A percentile compares a stretch with the other conserved stretches of the same genome.
Evolutionary conservation across 2,797 vertebrate genomes (phyloP).

Genomic region (Pampus argenteus): DNA sequence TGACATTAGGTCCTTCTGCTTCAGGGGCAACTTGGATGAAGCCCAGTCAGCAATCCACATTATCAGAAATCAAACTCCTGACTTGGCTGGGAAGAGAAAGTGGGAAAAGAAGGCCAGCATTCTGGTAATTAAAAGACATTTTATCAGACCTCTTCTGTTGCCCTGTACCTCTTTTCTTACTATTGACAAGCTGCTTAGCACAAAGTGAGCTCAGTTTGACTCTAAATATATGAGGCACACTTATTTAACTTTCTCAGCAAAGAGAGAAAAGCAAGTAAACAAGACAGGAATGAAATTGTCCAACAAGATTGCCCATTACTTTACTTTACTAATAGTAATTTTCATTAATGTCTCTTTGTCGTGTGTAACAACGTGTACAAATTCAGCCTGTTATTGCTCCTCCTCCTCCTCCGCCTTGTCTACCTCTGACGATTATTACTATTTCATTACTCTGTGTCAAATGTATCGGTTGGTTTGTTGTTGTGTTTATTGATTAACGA

Average conservation of each 20-base stretch:
- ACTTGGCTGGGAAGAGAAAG: slow-evolving; percentile 82
- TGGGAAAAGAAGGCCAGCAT: slow-evolving; percentile 83
- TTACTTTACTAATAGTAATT: slow-evolving; percentile 22
- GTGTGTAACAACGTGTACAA: slow-evolving; percentile 12
- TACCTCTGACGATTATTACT: slow-evolving; percentile 51
- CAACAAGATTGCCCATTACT: slow-evolving; percentile 25
- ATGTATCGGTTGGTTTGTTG: slow-evolving; percentile 58
- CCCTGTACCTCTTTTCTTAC: slow-evolving; percentile 77
- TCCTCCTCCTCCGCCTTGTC: slow-evolving; percentile 1
- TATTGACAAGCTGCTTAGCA: slow-evolving; percentile 88
- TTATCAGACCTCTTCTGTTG: slow-evolving; percentile 86
- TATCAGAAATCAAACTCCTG: slow-evolving; percentile 96
- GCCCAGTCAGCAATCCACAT: slow-evolving; percentile 95
- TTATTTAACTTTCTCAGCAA: slow-evolving; percentile 89
- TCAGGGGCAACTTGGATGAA: slow-evolving; percentile 85
- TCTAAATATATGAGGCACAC: slow-evolving; percentile 89
- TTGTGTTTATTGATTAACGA: slow-evolving; percentile 72
- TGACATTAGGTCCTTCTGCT: slow-evolving; percentile 80
- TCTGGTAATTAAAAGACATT: slow-evolving; percentile 97
- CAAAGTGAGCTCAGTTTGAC: slow-evolving; percentile 89
- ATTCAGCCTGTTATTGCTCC: slow-evolving; percentile 16
- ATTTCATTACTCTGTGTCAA: slow-evolving; percentile 66
- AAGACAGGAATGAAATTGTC: slow-evolving; percentile 52
- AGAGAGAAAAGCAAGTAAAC: slow-evolving; percentile 72
- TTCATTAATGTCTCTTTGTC: slow-evolving; percentile 27